Percentiles rank a stretch among this genome's conserved stretches.
These are phyloP conservation scores for Bombus terrestris DNA, from an alignment of 1,140 invertebrate genomes.

Conservation along the genomic window DNA sequence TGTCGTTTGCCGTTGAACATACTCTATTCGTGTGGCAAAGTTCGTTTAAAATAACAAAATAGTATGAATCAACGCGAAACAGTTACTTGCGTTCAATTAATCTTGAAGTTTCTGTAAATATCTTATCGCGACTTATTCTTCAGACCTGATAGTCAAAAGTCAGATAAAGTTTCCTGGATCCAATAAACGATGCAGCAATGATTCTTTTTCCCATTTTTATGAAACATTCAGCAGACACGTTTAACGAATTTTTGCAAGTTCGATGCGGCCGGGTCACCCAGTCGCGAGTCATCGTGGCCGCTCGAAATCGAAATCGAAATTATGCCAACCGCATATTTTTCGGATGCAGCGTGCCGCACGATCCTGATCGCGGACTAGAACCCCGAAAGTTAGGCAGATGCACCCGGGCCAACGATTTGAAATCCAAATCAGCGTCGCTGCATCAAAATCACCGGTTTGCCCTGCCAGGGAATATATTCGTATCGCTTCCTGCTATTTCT, in stretches of 20 bases:
- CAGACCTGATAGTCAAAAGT: neutral
- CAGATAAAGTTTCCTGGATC: neutral
- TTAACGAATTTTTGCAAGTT: conserved; percentile 39
- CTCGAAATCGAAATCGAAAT: conserved; percentile 43
- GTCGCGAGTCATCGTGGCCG: neutral
- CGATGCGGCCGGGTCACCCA: neutral
- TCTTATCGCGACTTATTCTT: too few relatives aligned
- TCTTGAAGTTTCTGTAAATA: too few relatives aligned
- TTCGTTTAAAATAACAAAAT: too few relatives aligned
- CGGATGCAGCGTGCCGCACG: conserved; percentile 40
- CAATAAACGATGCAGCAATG: neutral
- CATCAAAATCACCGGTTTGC: conserved; percentile 64
- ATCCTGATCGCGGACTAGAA: conserved; percentile 45
- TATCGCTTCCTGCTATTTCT: neutral
- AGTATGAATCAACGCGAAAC: too few relatives aligned
- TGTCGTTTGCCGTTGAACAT: too few relatives aligned
- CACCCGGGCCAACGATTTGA: conserved; percentile 68
- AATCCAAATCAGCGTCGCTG: conserved; percentile 68
- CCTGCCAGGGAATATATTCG: conserved; percentile 61
- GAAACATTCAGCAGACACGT: conserved; percentile 22
- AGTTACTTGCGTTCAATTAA: too few relatives aligned
- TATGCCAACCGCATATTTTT: conserved; percentile 29
- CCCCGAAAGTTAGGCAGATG: conserved; percentile 68
- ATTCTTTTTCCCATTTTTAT: neutral
- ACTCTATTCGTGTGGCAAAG: too few relatives aligned